Evolutionary conservation across 2,888 invertebrate species (phyloP), one percentile per base, ranked within the genome.

Genomic region (Agonopterix heracliana): DNA sequence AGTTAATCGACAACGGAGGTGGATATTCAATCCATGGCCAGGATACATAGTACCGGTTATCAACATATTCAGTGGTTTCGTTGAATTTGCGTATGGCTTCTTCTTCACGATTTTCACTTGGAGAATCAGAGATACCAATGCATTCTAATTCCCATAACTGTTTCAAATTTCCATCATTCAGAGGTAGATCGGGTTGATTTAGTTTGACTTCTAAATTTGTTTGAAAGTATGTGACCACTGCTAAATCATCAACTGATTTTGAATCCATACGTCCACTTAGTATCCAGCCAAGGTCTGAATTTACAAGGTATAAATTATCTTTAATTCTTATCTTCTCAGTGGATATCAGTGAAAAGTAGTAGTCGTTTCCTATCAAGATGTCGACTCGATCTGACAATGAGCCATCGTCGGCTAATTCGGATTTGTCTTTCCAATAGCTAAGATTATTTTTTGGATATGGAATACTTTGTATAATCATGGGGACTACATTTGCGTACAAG

Each of bases 91-190:
- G 17, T 1, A 56, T 35, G 7, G 48, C 52, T 44, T 52, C 52
- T 35, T 53, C 55, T 12, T 54, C 50, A 26, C 48, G 34, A 9
- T 44, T 49, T 1, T 14, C 13, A 34, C 57, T 60, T 0, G 57
- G 56, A n/a, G 52, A 54, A 17, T 60, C 55, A 1, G 35, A 54
- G 1, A 65, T 63, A 7, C 62, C 63, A n/a, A 63, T 62, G 0
- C 54, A 35, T 50, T 65, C 60, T 3, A 65, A 26, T 2, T 55
- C 53, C 63, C 62, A 60, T 34, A 65, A 26, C 0, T 8, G 4
- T 14, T 50, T 53, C 1, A 60, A 34, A 8, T 53, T 44, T 3
- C 41, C 49, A 12, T 40, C 45, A 8, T 43, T 35, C 7, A 60
- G 36, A 1, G 57, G 57, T 9, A 49, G 47, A 44, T 61, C 61